Percentiles rank a stretch among this genome's conserved stretches.
phyloP scores from a whole-genome alignment of 1,140 invertebrate species.

The Drosophila nikananu region DNA sequence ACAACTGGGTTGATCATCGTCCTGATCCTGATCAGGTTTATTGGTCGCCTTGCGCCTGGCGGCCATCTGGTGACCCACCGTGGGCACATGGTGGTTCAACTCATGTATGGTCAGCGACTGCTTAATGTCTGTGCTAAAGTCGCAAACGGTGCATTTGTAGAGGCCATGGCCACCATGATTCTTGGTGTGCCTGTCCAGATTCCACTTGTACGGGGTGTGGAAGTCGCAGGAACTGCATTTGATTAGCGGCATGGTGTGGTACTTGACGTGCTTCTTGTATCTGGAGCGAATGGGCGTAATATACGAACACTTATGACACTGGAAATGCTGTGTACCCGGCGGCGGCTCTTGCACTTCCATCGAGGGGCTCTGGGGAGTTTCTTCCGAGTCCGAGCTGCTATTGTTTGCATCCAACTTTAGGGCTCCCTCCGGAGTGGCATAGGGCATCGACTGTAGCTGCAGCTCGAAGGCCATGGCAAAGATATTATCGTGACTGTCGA shows the following conservation, averaged over 20 bases:
- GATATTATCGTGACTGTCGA: constrained; percentile 54
- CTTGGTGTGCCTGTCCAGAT: constrained; percentile 95
- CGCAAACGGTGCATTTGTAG: constrained; percentile 94
- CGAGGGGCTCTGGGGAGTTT: constrained; percentile 9
- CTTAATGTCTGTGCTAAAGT: constrained; percentile 96
- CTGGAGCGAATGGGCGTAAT: constrained; percentile 94
- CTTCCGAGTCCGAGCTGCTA: constrained; percentile 58
- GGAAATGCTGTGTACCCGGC: constrained; percentile 86
- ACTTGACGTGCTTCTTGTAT: constrained; percentile 97
- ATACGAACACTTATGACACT: constrained; percentile 95
- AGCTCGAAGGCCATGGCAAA: constrained; percentile 78
- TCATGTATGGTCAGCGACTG: constrained; percentile 96
- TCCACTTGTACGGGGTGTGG: constrained; percentile 90
- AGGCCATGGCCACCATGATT: constrained; percentile 94
- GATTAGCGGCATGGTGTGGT: constrained; percentile 96
- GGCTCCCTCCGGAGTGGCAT: constrained; percentile 5
- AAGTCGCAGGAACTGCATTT: constrained; percentile 97
- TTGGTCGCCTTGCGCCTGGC: constrained; percentile 80
- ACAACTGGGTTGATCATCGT: constrained; percentile 19
- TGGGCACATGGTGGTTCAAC: constrained; percentile 93
- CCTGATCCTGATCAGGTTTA: constrained; percentile 34
- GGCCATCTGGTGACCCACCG: constrained; percentile 86
- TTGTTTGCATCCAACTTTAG: constrained; percentile 25
- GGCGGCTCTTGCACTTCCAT: constrained; percentile 22
- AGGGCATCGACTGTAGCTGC: constrained; percentile 53